These are phyloP conservation scores for Lycia hirtaria DNA, from an alignment of 2,888 invertebrate species.

Conservation along the genomic window DNA sequence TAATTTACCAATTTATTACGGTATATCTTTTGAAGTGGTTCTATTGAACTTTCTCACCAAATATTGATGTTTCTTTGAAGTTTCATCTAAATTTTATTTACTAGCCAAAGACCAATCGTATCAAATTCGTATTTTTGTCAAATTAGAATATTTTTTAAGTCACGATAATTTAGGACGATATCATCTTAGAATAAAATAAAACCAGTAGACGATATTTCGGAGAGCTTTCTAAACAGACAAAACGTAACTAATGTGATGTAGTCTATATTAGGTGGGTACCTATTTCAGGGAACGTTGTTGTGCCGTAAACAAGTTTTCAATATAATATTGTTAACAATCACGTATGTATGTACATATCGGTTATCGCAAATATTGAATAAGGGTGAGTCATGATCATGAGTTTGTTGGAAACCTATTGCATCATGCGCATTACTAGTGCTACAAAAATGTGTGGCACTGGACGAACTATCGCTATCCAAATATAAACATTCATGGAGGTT, in stretches of 20 bases:
- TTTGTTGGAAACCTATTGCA: conserved; percentile 21
- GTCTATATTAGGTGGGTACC: too few relatives aligned
- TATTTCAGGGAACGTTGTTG: neutral
- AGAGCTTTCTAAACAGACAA: neutral
- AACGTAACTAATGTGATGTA: too few relatives aligned
- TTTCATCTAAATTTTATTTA: neutral
- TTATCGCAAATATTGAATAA: conserved; percentile 23
- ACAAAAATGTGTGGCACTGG: conserved; percentile 14
- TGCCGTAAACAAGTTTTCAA: neutral
- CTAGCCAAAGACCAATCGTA: neutral
- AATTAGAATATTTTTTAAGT: neutral
- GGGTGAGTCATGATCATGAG: conserved; percentile 17
- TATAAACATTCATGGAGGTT: conserved; percentile 2
- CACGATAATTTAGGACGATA: neutral
- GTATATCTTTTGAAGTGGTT: neutral
- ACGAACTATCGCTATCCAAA: neutral
- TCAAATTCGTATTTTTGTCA: neutral
- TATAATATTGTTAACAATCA: conserved; percentile 7
- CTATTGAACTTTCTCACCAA: neutral
- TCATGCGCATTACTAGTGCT: conserved; percentile 21
- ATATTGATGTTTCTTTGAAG: neutral
- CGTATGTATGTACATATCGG: conserved; percentile 11
- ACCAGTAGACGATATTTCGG: neutral
- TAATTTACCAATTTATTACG: neutral
- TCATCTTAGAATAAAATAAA: neutral